Base-by-base conservation (phyloP, 2,888 invertebrate genomes). In the Drosophila testacea region DNA sequence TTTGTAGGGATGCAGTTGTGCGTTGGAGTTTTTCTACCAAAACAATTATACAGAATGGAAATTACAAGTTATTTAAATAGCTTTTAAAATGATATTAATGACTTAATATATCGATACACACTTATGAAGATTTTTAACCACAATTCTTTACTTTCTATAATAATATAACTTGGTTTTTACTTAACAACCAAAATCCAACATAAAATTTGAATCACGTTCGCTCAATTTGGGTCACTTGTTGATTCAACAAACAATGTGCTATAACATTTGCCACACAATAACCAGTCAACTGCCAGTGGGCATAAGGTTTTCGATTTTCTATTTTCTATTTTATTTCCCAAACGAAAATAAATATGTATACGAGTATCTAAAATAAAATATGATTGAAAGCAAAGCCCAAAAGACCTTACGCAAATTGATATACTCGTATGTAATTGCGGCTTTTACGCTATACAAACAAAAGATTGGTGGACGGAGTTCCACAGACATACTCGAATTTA, bases 21-120 rank as follows among this genome's bases (percentile, higher is more conserved):
- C 83, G 79, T 76, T 82, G 81, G 76, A 79, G 76, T 81, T 76
- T 80, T 89, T 90, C 91, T 91, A 81, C 55, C 69, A 70, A 72
- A 27, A 16, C 22, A 22, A 47, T 10, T 34, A 42, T 22, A 10
- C 11, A 44, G 11, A 27, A 27, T 27, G 6, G 0, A 44, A 44
- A 11, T 34, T 0, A 28, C 4, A 6, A 27, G n/a, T 4, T 54
- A 7, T 10, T 28, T 28, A 28, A 13, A 16, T 42, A 16, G 1
- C 1, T 13, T n/a, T 9, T 16, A 48, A 32, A 13, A 30, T 13
- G 1, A 4, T 1, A 13, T n/a, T 6, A n/a, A 47, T 9, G 9
- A 13, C 0, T 22, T 10, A 42, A 42, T 9, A 42, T 10, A 9
- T 4, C 1, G 4, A 30, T 13, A 6, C 0, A 2, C 2, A n/a